Percentiles rank a stretch among this genome's conserved stretches.
These are phyloP conservation scores for Lepidocolaptes lacrymiger DNA, from an alignment of 2,797 vertebrate genomes.

Conservation along the genomic window DNA sequence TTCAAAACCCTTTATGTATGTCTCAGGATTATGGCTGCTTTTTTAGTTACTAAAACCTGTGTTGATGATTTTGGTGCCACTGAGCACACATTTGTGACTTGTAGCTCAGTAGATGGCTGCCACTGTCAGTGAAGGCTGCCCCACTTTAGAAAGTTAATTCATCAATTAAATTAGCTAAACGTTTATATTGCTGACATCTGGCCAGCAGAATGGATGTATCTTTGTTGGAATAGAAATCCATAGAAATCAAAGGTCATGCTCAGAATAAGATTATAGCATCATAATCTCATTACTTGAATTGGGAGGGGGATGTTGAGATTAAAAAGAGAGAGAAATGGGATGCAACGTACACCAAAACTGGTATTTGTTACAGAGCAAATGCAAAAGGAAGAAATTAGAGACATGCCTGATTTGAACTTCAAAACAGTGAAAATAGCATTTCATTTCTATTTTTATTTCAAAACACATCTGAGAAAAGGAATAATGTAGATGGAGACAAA, in stretches of 20 bases:
- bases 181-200: constrained; percentile 23
- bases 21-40: constrained; percentile 23
- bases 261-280: constrained; percentile 28
- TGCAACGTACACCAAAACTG: background rate
- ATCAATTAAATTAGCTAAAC: constrained; percentile 19
- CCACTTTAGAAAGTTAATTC: background rate
- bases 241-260: constrained; percentile 30
- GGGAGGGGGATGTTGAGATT: background rate
- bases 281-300: constrained; percentile 34
- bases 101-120: background rate
- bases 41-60: constrained; percentile 11
- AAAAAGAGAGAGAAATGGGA: background rate
- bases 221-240: constrained; percentile 1
- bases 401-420: constrained; percentile 24
- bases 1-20: constrained; percentile 8
- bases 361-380: background rate
- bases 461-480: constrained; percentile 2
- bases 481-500: constrained; percentile 25
- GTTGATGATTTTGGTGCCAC: background rate
- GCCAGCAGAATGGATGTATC: background rate
- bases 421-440: constrained; percentile 56
- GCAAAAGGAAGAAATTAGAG: constrained; percentile 19
- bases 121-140: background rate
- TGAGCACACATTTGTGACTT: background rate
- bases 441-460: constrained; percentile 59